phyloP scores from a whole-genome alignment of 1,140 invertebrate species.

The Dendroctonus ponderosae region DNA sequence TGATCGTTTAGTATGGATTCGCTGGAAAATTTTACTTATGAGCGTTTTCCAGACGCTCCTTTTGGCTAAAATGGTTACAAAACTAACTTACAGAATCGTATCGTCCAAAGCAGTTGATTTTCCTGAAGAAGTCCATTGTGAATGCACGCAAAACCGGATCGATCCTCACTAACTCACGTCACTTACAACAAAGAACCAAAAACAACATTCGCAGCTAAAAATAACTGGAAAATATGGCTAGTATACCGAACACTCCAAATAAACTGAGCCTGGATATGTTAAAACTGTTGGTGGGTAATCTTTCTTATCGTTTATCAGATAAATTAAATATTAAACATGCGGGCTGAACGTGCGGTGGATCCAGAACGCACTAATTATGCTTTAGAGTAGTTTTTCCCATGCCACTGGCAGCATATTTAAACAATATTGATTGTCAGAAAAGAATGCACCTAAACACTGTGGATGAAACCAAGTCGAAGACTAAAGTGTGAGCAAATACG shows the following conservation, averaged over 20 bases:
- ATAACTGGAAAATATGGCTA: conserved; percentile 21
- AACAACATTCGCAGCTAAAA: conserved; percentile 14
- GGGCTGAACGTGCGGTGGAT: background rate
- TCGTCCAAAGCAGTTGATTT: conserved; percentile 9
- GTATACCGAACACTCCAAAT: background rate
- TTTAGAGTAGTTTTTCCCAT: too few species aligned
- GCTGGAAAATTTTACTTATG: background rate
- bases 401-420: too few species aligned
- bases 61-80: too few species aligned
- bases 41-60: background rate
- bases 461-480: too few species aligned
- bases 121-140: conserved; percentile 16
- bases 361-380: too few species aligned
- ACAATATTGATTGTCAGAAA: too few species aligned
- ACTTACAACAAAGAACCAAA: background rate
- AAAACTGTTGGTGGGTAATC: conserved; percentile 1
- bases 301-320: conserved; percentile 12
- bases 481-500: too few species aligned
- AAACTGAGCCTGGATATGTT: too few species aligned
- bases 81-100: conserved; percentile 13
- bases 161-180: too few species aligned
- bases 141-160: background rate
- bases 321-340: background rate
- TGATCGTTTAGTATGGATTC: background rate
- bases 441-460: too few species aligned